Percentiles rank a stretch among this genome's conserved stretches.
phyloP scores from a whole-genome alignment of 2,797 vertebrate genomes.

The Chloroceryle inda region DNA sequence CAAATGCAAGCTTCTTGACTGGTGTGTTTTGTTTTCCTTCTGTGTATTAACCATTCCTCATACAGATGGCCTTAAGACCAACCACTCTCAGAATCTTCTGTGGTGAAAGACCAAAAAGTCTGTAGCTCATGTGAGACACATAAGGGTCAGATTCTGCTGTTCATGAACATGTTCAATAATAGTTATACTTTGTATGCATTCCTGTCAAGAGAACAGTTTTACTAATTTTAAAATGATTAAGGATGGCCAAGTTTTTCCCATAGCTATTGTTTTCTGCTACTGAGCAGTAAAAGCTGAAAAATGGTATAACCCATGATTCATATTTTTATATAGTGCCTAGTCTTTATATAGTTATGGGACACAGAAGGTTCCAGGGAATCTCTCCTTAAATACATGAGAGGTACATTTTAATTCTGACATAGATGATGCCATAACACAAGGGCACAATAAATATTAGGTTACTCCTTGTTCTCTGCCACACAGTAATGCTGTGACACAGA shows the following conservation, averaged over 20 bases:
- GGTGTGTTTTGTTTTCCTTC: not conserved
- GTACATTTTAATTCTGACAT: not conserved
- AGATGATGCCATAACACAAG: not conserved
- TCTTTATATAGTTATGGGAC: not conserved
- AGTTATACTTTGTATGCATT: not conserved
- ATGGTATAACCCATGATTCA: not conserved
- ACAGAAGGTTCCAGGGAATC: not conserved
- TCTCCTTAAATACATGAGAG: not conserved
- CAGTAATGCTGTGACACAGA: not conserved
- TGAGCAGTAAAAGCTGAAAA: not conserved
- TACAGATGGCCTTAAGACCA: not conserved
- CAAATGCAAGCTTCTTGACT: not conserved
- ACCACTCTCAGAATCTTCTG: not conserved
- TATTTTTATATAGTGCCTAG: not conserved
- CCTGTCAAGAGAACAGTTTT: not conserved
- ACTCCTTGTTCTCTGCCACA: not conserved
- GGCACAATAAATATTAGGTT: not conserved
- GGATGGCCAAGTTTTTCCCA: not conserved
- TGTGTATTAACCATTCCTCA: not conserved
- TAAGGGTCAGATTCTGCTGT: not conserved
- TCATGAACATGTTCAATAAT: not conserved
- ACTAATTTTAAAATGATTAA: not conserved
- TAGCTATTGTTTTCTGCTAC: not conserved
- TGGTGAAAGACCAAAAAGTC: not conserved
- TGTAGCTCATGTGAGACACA: not conserved